Conservation (phyloP, 2,797 vertebrate species). For the Gymnoscopelus microlampas region DNA sequence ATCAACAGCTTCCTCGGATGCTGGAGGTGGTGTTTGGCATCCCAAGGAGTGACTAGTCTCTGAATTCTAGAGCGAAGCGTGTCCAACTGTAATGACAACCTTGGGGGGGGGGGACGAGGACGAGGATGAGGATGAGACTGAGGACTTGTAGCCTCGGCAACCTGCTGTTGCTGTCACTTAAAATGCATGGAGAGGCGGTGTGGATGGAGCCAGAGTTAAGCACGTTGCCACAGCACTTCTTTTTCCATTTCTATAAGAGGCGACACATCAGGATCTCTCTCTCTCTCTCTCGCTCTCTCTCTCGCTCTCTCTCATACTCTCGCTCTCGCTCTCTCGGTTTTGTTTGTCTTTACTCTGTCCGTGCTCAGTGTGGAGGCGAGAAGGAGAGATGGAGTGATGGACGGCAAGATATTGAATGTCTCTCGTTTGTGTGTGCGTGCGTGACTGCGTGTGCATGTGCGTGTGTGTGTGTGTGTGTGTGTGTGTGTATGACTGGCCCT, state of each 20-base stretch:
- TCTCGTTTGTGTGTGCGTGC: neutral
- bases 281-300: slow-evolving; percentile 2
- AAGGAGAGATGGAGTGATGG: slow-evolving; percentile 39
- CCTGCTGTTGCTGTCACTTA: slow-evolving; percentile 7
- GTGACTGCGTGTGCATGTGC: neutral
- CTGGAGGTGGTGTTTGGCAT: slow-evolving; percentile 45
- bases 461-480: slow-evolving; percentile 15
- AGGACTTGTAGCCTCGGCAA: slow-evolving; percentile 11
- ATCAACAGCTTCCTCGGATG: slow-evolving; percentile 72
- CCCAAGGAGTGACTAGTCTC: slow-evolving; percentile 25
- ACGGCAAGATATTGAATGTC: slow-evolving; percentile 49
- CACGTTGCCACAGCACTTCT: slow-evolving; percentile 5
- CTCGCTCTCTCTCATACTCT: slow-evolving; percentile 1
- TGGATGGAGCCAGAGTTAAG: slow-evolving; percentile 9
- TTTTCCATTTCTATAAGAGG: neutral
- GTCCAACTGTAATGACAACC: slow-evolving; percentile 57
- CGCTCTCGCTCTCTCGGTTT: neutral
- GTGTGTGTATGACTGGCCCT: slow-evolving; percentile 57
- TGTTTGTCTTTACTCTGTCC: neutral
- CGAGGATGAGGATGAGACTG: slow-evolving; percentile 34
- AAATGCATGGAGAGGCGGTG: slow-evolving; percentile 34
- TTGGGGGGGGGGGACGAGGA: slow-evolving; percentile 43
- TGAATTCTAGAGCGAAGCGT: slow-evolving; percentile 46
- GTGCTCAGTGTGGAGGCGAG: slow-evolving; percentile 31
- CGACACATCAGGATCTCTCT: neutral